Percentiles rank a stretch among this genome's conserved stretches.
These are phyloP conservation scores for Proctacanthus coquilletti DNA, from an alignment of 1,140 invertebrate species.

Conservation along the genomic window DNA sequence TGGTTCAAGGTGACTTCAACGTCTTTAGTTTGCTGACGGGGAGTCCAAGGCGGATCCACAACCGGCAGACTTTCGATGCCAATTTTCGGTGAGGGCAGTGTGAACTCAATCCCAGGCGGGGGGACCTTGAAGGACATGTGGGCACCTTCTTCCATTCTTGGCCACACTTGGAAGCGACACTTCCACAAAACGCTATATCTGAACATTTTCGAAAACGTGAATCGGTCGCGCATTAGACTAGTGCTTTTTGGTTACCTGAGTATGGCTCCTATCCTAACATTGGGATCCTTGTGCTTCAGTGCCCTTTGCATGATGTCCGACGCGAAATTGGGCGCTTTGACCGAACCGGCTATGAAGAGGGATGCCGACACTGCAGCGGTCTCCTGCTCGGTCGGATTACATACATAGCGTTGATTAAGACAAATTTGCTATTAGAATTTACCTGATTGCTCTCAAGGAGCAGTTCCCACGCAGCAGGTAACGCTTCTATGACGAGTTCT, in stretches of 20 bases:
- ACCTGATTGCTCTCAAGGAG: slow-evolving; percentile 60
- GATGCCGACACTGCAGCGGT: slow-evolving; percentile 68
- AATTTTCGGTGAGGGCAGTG: slow-evolving; percentile 94
- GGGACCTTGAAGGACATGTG: slow-evolving; percentile 92
- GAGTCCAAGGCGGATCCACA: slow-evolving; percentile 97
- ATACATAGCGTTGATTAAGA: slow-evolving; percentile 11
- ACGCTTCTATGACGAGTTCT: slow-evolving; percentile 72
- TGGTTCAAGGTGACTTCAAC: slow-evolving; percentile 99
- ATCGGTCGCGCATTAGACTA: too few relatives aligned
- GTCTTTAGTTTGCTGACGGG: slow-evolving; percentile 93
- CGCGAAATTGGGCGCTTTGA: slow-evolving; percentile 75
- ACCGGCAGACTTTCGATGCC: slow-evolving; percentile 87
- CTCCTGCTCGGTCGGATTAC: too few relatives aligned
- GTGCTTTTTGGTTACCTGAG: slow-evolving; percentile 29
- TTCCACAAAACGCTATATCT: slow-evolving; percentile 93
- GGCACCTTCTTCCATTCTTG: slow-evolving; percentile 94
- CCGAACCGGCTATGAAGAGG: slow-evolving; percentile 81
- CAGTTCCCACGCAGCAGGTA: slow-evolving; percentile 88
- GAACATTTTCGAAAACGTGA: slow-evolving; percentile 2
- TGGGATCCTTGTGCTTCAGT: slow-evolving; percentile 65
- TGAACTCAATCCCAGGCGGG: slow-evolving; percentile 97
- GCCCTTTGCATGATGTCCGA: slow-evolving; percentile 76
- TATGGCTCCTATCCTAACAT: slow-evolving; percentile 44
- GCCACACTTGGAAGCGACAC: slow-evolving; percentile 96
- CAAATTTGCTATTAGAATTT: background rate